phyloP scores from a whole-genome alignment of 2,888 invertebrate species.

The Barypeithes pellucidus region DNA sequence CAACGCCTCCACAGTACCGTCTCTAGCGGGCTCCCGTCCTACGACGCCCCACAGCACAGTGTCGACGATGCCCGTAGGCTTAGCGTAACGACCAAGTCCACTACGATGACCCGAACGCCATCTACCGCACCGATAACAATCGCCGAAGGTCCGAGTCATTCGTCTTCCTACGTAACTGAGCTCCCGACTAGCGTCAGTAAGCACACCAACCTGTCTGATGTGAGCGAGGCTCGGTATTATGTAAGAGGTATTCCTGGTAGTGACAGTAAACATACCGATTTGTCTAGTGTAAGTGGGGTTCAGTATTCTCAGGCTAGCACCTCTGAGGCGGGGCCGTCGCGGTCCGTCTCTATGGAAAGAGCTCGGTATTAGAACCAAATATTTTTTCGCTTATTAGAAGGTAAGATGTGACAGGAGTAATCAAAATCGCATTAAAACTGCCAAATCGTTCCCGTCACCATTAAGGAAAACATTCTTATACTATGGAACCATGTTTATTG shows the following conservation, averaged over 20 bases:
- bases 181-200: constrained; percentile 51
- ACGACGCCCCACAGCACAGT: constrained; percentile 94
- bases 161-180: constrained; percentile 53
- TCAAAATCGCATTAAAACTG: too few relatives aligned
- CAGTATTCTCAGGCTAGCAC: constrained; percentile 38
- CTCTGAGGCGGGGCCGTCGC: constrained; percentile 35
- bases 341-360: constrained; percentile 23
- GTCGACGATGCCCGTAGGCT: constrained; percentile 84
- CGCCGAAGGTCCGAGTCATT: constrained; percentile 46
- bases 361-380: constrained; percentile 6
- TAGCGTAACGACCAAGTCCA: constrained; percentile 53
- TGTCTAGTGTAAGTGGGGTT: constrained; percentile 41
- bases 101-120: constrained; percentile 19
- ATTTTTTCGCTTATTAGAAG: too few relatives aligned
- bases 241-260: constrained; percentile 27
- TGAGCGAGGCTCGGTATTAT: constrained; percentile 29
- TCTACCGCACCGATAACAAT: constrained; percentile 34
- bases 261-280: constrained; percentile 47
- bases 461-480: too few relatives aligned
- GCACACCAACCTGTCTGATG: constrained; percentile 46
- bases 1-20: constrained; percentile 89
- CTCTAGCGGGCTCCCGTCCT: constrained; percentile 89
- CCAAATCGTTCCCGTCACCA: too few relatives aligned
- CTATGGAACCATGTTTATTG: too few relatives aligned
- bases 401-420: too few relatives aligned